phyloP scores from a whole-genome alignment of 2,113 vertebrate species.

The Calidris pygmaea region DNA sequence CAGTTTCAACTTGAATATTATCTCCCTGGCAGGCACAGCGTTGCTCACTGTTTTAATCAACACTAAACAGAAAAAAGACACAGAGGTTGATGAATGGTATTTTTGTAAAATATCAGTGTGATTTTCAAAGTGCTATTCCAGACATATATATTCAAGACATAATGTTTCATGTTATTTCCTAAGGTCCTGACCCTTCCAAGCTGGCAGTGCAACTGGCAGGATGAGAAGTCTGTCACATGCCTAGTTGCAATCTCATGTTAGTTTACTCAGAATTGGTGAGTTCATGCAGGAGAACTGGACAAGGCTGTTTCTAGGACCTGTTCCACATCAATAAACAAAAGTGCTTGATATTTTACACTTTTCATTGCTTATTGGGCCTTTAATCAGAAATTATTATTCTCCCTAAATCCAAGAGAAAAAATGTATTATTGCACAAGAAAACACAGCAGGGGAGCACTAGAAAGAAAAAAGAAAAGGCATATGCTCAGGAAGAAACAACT shows the following conservation, averaged over 20 bases:
- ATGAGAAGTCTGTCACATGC: background rate
- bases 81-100: background rate
- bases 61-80: background rate
- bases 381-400: background rate
- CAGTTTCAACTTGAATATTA: background rate
- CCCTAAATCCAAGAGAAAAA: background rate
- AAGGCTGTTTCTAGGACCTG: background rate
- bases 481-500: background rate
- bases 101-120: background rate
- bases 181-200: background rate
- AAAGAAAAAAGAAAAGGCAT: background rate
- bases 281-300: background rate
- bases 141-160: background rate
- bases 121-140: background rate
- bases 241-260: background rate
- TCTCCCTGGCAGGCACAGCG: background rate
- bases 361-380: background rate
- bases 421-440: background rate
- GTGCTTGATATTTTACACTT: background rate
- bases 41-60: background rate
- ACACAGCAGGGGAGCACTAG: background rate
- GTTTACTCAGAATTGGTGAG: background rate
- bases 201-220: background rate
- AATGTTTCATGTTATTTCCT: background rate
- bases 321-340: background rate